Conservation (phyloP, 1,140 invertebrate species). For the Planococcus citri region DNA sequence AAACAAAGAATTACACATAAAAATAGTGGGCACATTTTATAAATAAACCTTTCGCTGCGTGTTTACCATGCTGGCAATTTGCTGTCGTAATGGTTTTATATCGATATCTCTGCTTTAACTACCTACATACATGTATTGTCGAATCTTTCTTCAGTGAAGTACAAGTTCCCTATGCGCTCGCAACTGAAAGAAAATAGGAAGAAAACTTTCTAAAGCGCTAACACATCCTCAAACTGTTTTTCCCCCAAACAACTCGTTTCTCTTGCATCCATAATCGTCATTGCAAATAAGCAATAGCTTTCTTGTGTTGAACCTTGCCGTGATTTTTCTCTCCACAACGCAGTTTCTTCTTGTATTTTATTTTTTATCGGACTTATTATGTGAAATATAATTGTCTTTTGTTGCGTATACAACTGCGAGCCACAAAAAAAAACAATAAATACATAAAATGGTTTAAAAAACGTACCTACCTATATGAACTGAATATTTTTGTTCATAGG, state of each 20-base stretch:
- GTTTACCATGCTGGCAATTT: background rate
- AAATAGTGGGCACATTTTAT: background rate
- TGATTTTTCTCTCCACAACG: background rate
- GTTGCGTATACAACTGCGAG: background rate
- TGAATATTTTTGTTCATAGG: no score
- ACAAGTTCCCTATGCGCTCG: background rate
- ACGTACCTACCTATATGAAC: no score
- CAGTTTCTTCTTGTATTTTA: background rate
- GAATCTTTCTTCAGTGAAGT: background rate
- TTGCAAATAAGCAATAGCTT: background rate
- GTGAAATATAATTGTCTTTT: background rate
- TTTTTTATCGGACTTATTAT: background rate
- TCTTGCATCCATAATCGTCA: background rate
- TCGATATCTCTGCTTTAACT: background rate
- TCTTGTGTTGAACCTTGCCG: background rate
- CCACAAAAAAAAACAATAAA: background rate
- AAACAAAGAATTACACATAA: background rate
- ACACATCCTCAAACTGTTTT: background rate
- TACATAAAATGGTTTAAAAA: no score
- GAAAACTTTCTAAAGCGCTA: background rate
- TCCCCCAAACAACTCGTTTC: background rate
- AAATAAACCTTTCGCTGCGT: background rate
- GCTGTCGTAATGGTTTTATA: background rate
- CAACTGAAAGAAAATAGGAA: background rate
- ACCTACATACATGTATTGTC: no score